These are phyloP conservation scores for Boloria euphrosyne DNA, from an alignment of 2,888 invertebrate species.

Conservation along the genomic window DNA sequence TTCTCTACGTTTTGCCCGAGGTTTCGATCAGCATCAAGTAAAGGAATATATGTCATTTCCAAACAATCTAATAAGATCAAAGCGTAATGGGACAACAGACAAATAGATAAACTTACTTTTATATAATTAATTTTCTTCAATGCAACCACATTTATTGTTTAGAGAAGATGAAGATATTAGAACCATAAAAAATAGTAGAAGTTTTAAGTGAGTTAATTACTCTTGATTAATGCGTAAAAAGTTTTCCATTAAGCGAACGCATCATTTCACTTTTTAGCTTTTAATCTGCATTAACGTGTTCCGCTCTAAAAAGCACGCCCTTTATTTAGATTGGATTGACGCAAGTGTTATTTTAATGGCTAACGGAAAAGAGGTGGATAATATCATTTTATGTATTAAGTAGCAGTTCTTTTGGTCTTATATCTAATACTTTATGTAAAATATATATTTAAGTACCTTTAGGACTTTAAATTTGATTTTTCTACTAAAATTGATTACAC, in stretches of 20 bases:
- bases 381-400: constrained; percentile 10
- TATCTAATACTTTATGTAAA: too few species aligned
- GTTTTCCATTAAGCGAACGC: constrained; percentile 19
- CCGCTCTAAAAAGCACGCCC: constrained; percentile 66
- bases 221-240: constrained; percentile 13
- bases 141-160: too few species aligned
- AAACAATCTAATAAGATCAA: too few species aligned
- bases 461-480: too few species aligned
- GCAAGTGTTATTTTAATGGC: constrained; percentile 44
- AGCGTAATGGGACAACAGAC: too few species aligned
- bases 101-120: too few species aligned
- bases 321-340: constrained; percentile 62
- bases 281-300: constrained; percentile 69
- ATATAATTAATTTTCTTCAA: too few species aligned
- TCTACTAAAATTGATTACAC: too few species aligned
- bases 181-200: neutral
- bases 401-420: neutral
- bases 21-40: too few species aligned
- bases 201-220: constrained; percentile 7
- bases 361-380: constrained; percentile 3
- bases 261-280: constrained; percentile 54
- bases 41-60: too few species aligned
- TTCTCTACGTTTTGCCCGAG: too few species aligned
- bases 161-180: neutral
- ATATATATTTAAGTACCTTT: too few species aligned